Evolutionary conservation across 2,113 vertebrate species (phyloP), one percentile per base, ranked within the genome.

Genomic region (Larimichthys polyactis): DNA sequence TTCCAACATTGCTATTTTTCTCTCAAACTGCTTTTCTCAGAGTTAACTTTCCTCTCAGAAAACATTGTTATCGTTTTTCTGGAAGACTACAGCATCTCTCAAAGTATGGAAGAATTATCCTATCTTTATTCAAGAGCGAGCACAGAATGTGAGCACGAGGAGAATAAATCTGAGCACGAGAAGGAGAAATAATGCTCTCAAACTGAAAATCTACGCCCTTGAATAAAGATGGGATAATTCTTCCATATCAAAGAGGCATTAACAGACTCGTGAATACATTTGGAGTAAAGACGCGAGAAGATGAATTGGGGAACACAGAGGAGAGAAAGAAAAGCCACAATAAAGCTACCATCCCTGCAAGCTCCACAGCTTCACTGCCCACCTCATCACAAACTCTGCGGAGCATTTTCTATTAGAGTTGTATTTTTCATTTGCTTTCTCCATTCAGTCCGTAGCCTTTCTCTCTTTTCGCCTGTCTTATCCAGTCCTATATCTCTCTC

Each of bases 391-490:
- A 43, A 51, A 24, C 67, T 76, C 66, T 65, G 19, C 59, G 65
- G 68, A 74, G 79, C 54, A 7, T 3, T 63, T 74, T 86, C 79
- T 85, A 90, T 90, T 86, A 87, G 78, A 60, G 32, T 63, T 24
- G 14, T 43, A 17, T 55, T 76, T 70, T 48, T 54, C n/a, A 24
- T 57, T 51, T 36, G 24, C 2, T 59, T 58, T 6, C 49, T 20
- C 62, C 22, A 40, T 48, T 58, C 63, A 43, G 46, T 63, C 74
- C 44, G 7, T n/a, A 2, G 58, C 57, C 55, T 69, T 44, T 58
- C 20, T 78, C 16, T 43, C 22, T 66, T 43, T 48, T 69, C 22
- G 1, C 29, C 68, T 60, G 48, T 75, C 71, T 58, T 54, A 69
- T 79, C 82, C 71, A 43, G 10, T 63, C 12, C 54, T 48, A 65